Evolutionary conservation across 2,888 invertebrate species (phyloP).

Genomic region (Sarcophaga subvicina): DNA sequence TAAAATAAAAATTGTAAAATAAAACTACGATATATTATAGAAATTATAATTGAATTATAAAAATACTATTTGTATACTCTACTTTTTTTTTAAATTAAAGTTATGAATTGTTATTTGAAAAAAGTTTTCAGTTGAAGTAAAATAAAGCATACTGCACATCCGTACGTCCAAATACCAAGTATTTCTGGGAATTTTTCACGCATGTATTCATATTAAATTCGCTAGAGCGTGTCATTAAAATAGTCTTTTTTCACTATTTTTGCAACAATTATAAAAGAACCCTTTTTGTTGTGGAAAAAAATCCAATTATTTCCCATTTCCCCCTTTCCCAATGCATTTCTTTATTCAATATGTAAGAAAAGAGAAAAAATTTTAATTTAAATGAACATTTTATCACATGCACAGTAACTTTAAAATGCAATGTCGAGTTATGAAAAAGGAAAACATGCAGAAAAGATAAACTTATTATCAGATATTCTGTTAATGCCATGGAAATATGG

Average conservation of each 20-base stretch:
- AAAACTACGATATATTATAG: too few species aligned
- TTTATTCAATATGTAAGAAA: constrained; percentile 32
- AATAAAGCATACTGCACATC: too few species aligned
- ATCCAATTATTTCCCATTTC: constrained; percentile 56
- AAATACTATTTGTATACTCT: too few species aligned
- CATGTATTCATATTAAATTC: constrained; percentile 52
- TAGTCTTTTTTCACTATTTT: constrained; percentile 27
- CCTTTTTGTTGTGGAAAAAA: constrained; percentile 39
- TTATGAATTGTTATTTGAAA: not conserved
- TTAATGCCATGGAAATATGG: too few species aligned
- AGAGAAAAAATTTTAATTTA: constrained; percentile 6
- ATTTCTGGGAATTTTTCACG: constrained; percentile 46
- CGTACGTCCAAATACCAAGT: not conserved
- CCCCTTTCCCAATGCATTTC: constrained; percentile 21
- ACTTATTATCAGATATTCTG: too few species aligned
- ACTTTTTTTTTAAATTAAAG: too few species aligned
- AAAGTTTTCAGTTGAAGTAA: too few species aligned
- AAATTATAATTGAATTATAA: too few species aligned
- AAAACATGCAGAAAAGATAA: too few species aligned
- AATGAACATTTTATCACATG: not conserved
- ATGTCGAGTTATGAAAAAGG: too few species aligned
- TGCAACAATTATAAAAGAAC: constrained; percentile 37
- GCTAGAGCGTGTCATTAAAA: constrained; percentile 52
- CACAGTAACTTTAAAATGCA: too few species aligned
- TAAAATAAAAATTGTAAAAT: too few species aligned